Evolutionary conservation across 2,797 vertebrate species (phyloP).

Genomic region (Pseudomugil tenellus): DNA sequence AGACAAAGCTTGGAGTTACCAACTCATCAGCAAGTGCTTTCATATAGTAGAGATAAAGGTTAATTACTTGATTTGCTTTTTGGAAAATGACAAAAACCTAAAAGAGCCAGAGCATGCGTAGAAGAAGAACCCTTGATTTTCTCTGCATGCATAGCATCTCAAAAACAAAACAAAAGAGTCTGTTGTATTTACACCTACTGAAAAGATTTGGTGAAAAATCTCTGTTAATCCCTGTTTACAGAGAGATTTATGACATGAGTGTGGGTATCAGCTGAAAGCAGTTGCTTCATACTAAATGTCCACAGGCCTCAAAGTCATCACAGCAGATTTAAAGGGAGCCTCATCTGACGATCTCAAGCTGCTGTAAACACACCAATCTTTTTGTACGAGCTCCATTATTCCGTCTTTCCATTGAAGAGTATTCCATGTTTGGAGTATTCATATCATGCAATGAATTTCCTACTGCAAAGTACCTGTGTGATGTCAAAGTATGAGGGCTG

Average conservation of each 20-base stretch:
- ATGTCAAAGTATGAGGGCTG: background rate
- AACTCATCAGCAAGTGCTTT: background rate
- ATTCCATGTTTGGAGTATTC: background rate
- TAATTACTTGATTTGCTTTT: background rate
- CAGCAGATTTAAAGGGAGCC: too few species aligned
- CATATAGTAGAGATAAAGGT: background rate
- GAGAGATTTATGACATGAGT: background rate
- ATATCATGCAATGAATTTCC: background rate
- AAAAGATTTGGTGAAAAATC: background rate
- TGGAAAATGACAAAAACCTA: too few species aligned
- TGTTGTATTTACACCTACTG: background rate
- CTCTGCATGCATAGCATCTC: too few species aligned
- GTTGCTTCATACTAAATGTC: background rate
- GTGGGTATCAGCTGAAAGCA: background rate
- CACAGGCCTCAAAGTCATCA: background rate
- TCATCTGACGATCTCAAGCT: background rate
- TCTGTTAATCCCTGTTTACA: background rate
- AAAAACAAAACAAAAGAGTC: background rate
- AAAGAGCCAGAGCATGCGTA: too few species aligned
- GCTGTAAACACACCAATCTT: background rate
- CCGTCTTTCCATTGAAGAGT: background rate
- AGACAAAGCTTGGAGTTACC: too few species aligned
- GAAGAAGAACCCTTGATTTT: too few species aligned
- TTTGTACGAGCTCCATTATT: background rate
- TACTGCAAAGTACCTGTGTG: background rate